A percentile compares a stretch with the other conserved stretches of the same genome.
Evolutionary conservation across 1,140 invertebrate species (phyloP).

Genomic region (Drosophila ananassae): DNA sequence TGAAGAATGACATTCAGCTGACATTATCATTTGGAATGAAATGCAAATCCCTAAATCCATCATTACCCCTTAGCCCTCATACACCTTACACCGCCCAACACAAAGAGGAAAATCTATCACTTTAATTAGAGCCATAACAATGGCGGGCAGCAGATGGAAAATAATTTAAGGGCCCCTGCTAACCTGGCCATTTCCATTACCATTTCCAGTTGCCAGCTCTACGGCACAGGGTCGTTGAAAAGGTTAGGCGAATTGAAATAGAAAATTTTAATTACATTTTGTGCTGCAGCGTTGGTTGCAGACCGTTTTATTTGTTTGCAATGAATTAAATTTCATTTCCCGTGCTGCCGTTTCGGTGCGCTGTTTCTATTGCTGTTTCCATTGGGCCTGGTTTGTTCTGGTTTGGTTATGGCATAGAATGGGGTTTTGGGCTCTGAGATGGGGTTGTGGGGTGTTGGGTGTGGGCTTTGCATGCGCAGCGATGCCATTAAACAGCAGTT

Average conservation of each 20-base stretch:
- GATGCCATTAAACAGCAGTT: constrained; percentile 81
- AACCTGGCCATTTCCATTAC: constrained; percentile 27
- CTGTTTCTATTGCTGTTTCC: constrained; percentile 25
- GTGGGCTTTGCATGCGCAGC: constrained; percentile 65
- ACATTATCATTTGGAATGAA: constrained; percentile 60
- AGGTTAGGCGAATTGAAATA: constrained; percentile 72
- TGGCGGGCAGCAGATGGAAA: constrained; percentile 50
- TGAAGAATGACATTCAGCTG: constrained; percentile 59
- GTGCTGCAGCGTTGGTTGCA: constrained; percentile 63
- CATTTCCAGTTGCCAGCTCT: not conserved
- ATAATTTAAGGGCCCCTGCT: constrained; percentile 35
- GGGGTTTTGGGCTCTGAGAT: constrained; percentile 1
- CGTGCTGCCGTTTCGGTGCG: constrained; percentile 31
- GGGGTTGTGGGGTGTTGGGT: constrained; percentile 24
- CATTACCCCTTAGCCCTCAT: not conserved
- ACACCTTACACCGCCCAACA: no score
- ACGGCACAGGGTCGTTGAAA: constrained; percentile 44
- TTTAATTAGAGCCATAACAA: constrained; percentile 68
- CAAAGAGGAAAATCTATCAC: constrained; percentile 60
- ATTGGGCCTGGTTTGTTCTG: constrained; percentile 18
- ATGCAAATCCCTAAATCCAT: constrained; percentile 49
- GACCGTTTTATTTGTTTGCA: constrained; percentile 56
- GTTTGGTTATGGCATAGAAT: constrained; percentile 14
- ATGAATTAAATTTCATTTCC: constrained; percentile 82
- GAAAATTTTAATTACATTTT: constrained; percentile 83